Conservation (phyloP, 2,888 invertebrate species). For the Temnothorax ravouxi region DNA sequence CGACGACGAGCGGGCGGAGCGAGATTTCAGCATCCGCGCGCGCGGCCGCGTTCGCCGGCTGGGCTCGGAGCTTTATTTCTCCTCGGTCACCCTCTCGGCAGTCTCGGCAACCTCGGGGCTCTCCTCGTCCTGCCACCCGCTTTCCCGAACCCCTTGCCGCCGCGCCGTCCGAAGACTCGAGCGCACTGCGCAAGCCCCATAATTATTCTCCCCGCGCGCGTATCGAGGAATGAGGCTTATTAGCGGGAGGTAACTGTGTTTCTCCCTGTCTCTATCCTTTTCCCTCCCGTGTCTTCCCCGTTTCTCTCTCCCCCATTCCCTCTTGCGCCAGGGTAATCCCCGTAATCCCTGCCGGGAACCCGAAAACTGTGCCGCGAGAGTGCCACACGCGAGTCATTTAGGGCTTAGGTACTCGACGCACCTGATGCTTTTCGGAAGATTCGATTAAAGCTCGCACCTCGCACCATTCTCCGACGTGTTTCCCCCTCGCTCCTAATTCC, state of each 20-base stretch:
- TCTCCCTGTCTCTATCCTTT: neutral
- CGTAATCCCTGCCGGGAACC: neutral
- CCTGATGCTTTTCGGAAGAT: neutral
- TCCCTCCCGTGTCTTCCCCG: neutral
- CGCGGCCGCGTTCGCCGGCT: conserved; percentile 77
- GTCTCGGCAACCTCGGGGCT: conserved; percentile 63
- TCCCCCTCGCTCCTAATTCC: neutral
- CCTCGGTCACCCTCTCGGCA: conserved; percentile 75
- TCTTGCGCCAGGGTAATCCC: neutral
- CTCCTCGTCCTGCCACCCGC: conserved; percentile 52
- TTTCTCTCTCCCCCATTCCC: neutral
- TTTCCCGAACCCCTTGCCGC: conserved; percentile 5
- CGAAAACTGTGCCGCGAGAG: neutral
- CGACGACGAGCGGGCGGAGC: conserved; percentile 46
- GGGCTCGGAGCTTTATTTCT: conserved; percentile 82
- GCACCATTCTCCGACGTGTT: neutral
- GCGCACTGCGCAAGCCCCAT: conserved; percentile 84
- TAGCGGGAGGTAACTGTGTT: conserved; percentile 64
- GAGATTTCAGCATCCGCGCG: conserved; percentile 78
- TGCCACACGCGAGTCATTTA: neutral
- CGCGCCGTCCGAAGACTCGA: conserved; percentile 40
- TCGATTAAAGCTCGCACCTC: neutral
- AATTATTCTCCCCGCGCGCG: conserved; percentile 84
- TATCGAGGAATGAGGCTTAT: conserved; percentile 75
- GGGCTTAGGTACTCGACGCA: neutral